Evolutionary conservation across 2,888 invertebrate species (phyloP), one percentile per base, ranked within the genome.

Genomic region (Megalurothrips usitatus): DNA sequence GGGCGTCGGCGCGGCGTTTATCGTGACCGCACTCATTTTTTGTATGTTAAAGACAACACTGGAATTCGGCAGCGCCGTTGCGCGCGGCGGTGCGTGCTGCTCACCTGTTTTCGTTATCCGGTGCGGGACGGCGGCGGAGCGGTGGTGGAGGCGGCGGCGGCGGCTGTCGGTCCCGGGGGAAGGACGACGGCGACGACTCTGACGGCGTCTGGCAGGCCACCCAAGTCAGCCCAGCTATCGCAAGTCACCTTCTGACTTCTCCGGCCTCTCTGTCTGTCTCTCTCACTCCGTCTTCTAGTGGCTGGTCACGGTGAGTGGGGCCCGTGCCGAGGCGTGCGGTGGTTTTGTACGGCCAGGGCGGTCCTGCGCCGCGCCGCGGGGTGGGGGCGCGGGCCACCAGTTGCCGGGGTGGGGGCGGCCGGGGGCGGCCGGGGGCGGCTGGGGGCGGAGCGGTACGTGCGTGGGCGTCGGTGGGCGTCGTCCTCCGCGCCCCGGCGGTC

Each of bases 251-350:
- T 43, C 34, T 43, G 6, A 2, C 34, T 2, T 43, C 34, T 43
- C 6, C 6, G 6, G 34, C 34, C 34, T 43, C 34, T 43, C 34
- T 43, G 34, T 43, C 34, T 43, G 34, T 43, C 34, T 43, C 34
- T 43, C 34, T 43, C 34, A 43, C 34, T 43, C 34, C 34, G 34
- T 43, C 34, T 43, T 43, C 58, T n/a, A 58, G 58, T n/a, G n/a
- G 58, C 6, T 58, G 58, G 58, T 58, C 58, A 58, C 58, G 58
- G n/a, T 58, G 58, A 58, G 58, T 58, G 58, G 58, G 58, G 58
- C 58, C 58, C 17, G 58, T n/a, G n/a, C 58, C 58, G 58, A 12
- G 58, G 58, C n/a, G 58, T 58, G 58, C 58, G 58, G n/a, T 58
- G 58, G 58, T 58, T 58, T 58, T 58, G 58, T 58, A 58, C 52